phyloP scores from a whole-genome alignment of 2,888 invertebrate genomes.

The Epistrophe grossulariae region DNA sequence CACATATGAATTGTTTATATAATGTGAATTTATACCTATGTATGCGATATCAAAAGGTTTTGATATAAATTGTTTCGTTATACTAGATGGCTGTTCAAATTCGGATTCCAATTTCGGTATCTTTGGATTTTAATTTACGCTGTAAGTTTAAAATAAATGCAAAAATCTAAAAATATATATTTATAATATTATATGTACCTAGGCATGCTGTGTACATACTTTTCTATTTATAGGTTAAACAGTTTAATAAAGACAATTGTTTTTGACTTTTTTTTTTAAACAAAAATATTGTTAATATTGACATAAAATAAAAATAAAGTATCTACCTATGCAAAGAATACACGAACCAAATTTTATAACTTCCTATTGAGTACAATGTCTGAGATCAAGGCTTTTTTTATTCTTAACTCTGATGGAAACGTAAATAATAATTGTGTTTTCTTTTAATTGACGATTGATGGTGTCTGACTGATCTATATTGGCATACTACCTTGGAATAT shows the following conservation, averaged over 20 bases:
- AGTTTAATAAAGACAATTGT: not conserved
- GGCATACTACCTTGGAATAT: not conserved
- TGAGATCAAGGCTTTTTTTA: conserved; percentile 26
- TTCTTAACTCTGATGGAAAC: conserved; percentile 2
- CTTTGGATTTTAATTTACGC: no score
- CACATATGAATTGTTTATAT: no score
- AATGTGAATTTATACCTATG: no score
- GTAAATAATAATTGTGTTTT: conserved; percentile 10
- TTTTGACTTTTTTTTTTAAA: not conserved
- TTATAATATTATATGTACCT: not conserved
- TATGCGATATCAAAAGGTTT: no score
- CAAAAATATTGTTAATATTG: not conserved
- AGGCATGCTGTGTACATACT: not conserved
- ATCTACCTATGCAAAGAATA: not conserved
- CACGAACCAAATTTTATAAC: conserved; percentile 1
- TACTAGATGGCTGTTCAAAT: no score
- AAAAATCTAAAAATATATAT: no score
- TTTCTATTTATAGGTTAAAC: not conserved
- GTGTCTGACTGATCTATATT: conserved; percentile 14
- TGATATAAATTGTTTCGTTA: no score
- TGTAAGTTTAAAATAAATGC: no score
- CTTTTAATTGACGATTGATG: not conserved
- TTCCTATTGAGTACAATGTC: conserved; percentile 15
- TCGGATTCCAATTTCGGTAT: no score
- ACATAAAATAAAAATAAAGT: not conserved